Evolutionary conservation across 1,140 invertebrate genomes (phyloP).

Genomic region (Diorhabda elongata): DNA sequence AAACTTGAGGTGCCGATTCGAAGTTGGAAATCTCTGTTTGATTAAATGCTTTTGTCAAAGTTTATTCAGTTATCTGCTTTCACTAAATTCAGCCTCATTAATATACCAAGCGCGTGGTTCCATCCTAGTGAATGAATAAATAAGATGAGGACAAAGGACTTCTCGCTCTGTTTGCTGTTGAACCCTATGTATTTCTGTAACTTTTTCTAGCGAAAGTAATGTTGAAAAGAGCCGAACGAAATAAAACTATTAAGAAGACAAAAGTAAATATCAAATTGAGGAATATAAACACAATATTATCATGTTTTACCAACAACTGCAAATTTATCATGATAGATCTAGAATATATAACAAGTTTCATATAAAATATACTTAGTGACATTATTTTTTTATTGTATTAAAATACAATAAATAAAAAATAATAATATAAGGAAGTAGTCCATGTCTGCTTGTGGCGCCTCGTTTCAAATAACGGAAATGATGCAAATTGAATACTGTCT

Average conservation of each 20-base stretch:
- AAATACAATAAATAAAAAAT: no score
- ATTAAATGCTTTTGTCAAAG: slow-evolving; percentile 4
- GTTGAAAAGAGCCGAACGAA: neutral
- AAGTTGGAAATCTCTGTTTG: slow-evolving; percentile 6
- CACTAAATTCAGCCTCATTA: slow-evolving; percentile 6
- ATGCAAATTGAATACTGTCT: no score
- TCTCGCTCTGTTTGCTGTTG: neutral
- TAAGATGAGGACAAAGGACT: neutral
- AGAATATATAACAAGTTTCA: no score
- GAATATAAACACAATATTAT: neutral
- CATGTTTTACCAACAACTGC: no score
- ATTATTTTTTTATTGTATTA: no score
- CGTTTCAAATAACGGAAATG: no score
- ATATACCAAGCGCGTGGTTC: neutral
- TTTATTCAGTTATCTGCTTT: slow-evolving; percentile 8
- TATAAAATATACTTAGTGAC: no score
- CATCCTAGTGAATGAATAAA: neutral
- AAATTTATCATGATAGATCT: no score
- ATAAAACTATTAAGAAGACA: neutral
- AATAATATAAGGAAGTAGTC: no score
- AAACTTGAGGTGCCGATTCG: neutral
- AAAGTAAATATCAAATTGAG: neutral
- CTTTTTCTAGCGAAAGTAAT: slow-evolving; percentile 1
- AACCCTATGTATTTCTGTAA: neutral
- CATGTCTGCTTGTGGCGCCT: no score